Evolutionary conservation across 1,140 invertebrate genomes (phyloP), one percentile per base, ranked within the genome.

Genomic region (Luehdorfia chinensis): DNA sequence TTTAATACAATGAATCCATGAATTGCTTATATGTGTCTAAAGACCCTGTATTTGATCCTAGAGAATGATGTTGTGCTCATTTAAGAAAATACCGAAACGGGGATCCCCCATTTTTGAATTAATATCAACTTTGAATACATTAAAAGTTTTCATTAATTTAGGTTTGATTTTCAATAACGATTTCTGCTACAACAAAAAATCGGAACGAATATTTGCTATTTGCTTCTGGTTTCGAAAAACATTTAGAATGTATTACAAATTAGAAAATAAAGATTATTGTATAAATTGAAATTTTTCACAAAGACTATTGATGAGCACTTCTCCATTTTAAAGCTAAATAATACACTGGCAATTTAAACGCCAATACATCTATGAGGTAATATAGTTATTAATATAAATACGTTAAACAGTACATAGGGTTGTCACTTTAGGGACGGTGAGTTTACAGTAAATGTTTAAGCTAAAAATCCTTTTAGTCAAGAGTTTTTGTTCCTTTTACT

Each of bases 1-100:
- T 32, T 32, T 15, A 1, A 1, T 31, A 12, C 2, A 16, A 16
- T 4, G 33, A 18, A 34, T 18, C 14, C 13, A 14, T 34, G 33
- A 34, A 9, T 19, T 34, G n/a, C 15, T 18, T 34, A 34, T 34
- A 34, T 18, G 19, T 18, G 33, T 34, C 33, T 34, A 34, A 16
- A 18, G 15, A 34, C 33, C 33, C 33, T 34, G 33, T 34, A 34
- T 34, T 9, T 34, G 33, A 34, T 34, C 33, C 33, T 34, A 34
- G 15, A 14, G 13, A 18, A 5, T 11, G 33, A 16, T 34, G 11
- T 18, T 34, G 33, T 18, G 33, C 33, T 34, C 33, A 34, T 16
- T 18, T 7, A 18, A 32, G 15, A 32, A 32, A 32, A 32, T 15
- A 32, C 13, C 12, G 11, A 27, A 7, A 6, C 7, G n/a, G n/a